These are phyloP conservation scores for Drosophila sp. DNA, from an alignment of 1,140 invertebrate genomes.

Conservation along the genomic window DNA sequence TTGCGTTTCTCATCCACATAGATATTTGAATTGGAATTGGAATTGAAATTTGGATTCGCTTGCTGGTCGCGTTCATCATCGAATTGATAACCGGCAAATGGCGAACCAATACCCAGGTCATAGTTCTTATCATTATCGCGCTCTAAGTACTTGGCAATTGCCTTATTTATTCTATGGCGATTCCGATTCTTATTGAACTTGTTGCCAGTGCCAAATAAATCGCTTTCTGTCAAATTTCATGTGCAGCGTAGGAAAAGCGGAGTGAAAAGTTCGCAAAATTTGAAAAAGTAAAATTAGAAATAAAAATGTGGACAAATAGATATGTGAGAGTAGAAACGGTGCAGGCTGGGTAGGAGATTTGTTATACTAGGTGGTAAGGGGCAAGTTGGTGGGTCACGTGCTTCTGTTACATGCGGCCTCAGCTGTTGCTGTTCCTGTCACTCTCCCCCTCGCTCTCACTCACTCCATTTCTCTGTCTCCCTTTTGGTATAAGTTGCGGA, in stretches of 20 bases:
- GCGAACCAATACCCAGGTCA: constrained; percentile 57
- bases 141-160: constrained; percentile 82
- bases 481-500: constrained; percentile 47
- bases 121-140: constrained; percentile 74
- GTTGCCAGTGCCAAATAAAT: constrained; percentile 62
- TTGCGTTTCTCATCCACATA: constrained; percentile 56
- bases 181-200: constrained; percentile 74
- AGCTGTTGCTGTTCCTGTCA: constrained; percentile 25
- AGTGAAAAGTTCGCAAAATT: not conserved
- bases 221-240: constrained; percentile 65
- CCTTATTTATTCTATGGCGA: constrained; percentile 80
- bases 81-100: constrained; percentile 66
- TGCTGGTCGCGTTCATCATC: constrained; percentile 61
- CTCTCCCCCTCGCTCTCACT: constrained; percentile 1
- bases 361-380: not conserved
- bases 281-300: not conserved
- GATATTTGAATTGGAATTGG: constrained; percentile 50
- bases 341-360: not conserved
- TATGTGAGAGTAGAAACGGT: not conserved
- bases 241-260: constrained; percentile 6
- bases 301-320: not conserved
- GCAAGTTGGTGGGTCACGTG: constrained; percentile 35
- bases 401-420: constrained; percentile 34
- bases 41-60: constrained; percentile 46
- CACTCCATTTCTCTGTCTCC: not conserved